phyloP scores from a whole-genome alignment of 2,888 invertebrate genomes.

The Pachycephus smyrnensis region DNA sequence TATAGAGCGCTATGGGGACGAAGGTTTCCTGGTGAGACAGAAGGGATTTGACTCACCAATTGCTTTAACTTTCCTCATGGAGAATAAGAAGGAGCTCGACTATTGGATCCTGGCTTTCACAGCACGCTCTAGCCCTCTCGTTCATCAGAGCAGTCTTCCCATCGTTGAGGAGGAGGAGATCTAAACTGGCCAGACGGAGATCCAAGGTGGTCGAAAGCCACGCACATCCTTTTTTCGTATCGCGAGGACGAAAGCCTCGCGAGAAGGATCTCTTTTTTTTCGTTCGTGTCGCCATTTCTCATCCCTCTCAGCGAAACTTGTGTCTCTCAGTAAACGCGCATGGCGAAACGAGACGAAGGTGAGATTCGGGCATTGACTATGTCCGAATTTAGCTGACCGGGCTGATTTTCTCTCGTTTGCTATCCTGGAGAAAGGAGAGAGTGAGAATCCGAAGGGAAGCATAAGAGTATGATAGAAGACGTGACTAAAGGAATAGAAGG shows the following conservation, averaged over 20 bases:
- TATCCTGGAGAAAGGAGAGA: neutral
- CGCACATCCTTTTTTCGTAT: conserved; percentile 13
- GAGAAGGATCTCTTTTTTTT: conserved; percentile 1
- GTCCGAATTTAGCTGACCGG: neutral
- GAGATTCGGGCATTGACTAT: neutral
- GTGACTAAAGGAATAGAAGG: neutral
- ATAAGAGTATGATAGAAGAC: neutral
- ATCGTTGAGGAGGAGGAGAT: conserved; percentile 75
- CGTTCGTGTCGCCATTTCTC: neutral
- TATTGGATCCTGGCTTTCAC: conserved; percentile 74
- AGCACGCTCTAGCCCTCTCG: conserved; percentile 67
- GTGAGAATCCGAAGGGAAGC: neutral
- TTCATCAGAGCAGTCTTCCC: conserved; percentile 71
- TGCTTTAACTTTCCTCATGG: conserved; percentile 71
- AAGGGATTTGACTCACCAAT: conserved; percentile 75
- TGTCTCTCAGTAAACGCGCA: neutral
- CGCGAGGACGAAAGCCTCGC: neutral
- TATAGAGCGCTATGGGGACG: conserved; percentile 70
- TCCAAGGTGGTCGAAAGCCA: conserved; percentile 38
- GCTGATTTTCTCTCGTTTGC: neutral
- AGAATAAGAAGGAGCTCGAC: conserved; percentile 72
- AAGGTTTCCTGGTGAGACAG: conserved; percentile 72
- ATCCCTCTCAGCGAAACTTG: neutral
- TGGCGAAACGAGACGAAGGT: conserved; percentile 2
- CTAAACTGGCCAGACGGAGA: conserved; percentile 39